These are phyloP conservation scores for Helicoverpa zea DNA, from an alignment of 1,140 invertebrate species.

Conservation along the genomic window DNA sequence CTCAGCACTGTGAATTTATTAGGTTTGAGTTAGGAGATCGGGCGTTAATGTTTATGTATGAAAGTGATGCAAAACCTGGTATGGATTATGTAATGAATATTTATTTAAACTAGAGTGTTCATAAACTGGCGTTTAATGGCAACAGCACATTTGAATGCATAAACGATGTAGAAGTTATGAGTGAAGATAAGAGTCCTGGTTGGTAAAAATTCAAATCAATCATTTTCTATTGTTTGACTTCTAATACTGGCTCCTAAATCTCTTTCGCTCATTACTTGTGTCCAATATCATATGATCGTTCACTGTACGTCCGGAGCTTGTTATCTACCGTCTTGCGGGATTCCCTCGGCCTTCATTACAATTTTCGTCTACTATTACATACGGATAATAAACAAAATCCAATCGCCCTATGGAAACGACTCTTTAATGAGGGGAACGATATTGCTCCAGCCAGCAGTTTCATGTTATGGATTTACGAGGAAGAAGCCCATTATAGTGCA, in stretches of 20 bases:
- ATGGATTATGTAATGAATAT: slow-evolving; percentile 9
- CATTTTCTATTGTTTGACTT: background rate
- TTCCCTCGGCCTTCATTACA: slow-evolving; percentile 81
- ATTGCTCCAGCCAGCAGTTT: slow-evolving; percentile 45
- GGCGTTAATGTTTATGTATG: slow-evolving; percentile 11
- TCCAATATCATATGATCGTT: slow-evolving; percentile 31
- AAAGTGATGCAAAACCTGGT: slow-evolving; percentile 22
- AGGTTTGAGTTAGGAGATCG: slow-evolving; percentile 52
- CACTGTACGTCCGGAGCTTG: slow-evolving; percentile 66
- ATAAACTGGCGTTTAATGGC: background rate
- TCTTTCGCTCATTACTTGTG: slow-evolving; percentile 44
- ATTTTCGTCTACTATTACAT: slow-evolving; percentile 83
- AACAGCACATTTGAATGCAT: background rate
- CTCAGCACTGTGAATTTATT: slow-evolving; percentile 63
- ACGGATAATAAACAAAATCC: slow-evolving; percentile 76
- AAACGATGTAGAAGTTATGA: background rate
- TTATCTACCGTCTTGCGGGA: slow-evolving; percentile 80
- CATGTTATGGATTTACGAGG: slow-evolving; percentile 46
- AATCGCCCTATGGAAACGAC: slow-evolving; percentile 60
- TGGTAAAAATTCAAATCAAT: background rate
- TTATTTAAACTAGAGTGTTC: background rate
- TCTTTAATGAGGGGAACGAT: slow-evolving; percentile 69
- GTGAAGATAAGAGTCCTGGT: background rate
- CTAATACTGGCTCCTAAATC: slow-evolving; percentile 8
- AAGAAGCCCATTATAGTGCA: slow-evolving; percentile 29